Evolutionary conservation across 2,888 invertebrate genomes (phyloP).

Genomic region (Drosophila limbata): DNA sequence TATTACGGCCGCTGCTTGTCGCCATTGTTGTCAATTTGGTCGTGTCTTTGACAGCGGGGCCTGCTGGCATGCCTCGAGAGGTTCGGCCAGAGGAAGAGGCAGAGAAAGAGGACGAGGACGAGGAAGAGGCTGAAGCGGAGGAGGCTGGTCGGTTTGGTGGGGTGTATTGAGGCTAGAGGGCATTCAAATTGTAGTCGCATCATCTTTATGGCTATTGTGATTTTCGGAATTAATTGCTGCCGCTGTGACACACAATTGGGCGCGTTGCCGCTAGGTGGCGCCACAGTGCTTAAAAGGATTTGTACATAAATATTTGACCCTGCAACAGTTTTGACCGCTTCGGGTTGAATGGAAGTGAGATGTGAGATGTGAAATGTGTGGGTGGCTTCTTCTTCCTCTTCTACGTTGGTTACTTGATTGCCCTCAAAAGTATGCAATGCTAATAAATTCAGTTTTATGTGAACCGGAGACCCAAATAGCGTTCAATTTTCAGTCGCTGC

Average conservation of each 20-base stretch:
- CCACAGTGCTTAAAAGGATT: constrained; percentile 76
- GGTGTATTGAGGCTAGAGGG: constrained; percentile 24
- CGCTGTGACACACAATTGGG: constrained; percentile 50
- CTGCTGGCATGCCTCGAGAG: constrained; percentile 14
- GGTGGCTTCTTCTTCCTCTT: constrained; percentile 28
- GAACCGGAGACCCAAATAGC: constrained; percentile 25
- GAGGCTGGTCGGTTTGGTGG: constrained; percentile 9
- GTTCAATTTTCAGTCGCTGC: constrained; percentile 46
- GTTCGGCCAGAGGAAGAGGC: background rate
- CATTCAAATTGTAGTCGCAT: constrained; percentile 79
- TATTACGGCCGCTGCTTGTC: constrained; percentile 76
- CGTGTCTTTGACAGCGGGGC: constrained; percentile 71
- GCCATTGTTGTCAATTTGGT: constrained; percentile 79
- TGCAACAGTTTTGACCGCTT: constrained; percentile 47
- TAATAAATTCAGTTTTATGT: constrained; percentile 78
- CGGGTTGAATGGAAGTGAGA: constrained; percentile 1
- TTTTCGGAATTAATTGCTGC: constrained; percentile 79
- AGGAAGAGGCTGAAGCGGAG: background rate
- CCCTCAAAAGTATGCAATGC: constrained; percentile 78
- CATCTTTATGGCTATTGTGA: constrained; percentile 81
- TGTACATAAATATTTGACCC: constrained; percentile 53
- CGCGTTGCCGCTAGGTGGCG: constrained; percentile 59
- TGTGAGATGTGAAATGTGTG: background rate
- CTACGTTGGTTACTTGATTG: constrained; percentile 71
- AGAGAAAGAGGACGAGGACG: constrained; percentile 1